Evolutionary conservation across 2,797 vertebrate species (phyloP).

Genomic region (Rhodeus uyekii): DNA sequence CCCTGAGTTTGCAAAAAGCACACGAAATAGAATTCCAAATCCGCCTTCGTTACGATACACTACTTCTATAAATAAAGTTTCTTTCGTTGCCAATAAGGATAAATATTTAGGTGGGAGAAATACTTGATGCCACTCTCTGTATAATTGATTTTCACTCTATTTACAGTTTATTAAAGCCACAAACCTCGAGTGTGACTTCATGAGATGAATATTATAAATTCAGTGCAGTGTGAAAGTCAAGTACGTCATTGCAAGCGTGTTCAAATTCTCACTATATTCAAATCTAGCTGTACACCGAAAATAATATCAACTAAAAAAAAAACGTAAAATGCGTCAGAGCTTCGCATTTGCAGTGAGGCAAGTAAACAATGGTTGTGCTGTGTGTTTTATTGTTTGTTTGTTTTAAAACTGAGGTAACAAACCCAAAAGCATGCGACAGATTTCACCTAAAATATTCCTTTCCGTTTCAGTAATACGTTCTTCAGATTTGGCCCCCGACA

Average conservation of each 20-base stretch:
- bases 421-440: background rate
- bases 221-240: slow-evolving; percentile 26
- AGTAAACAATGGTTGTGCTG: slow-evolving; percentile 3
- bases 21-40: background rate
- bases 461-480: background rate
- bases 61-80: slow-evolving; percentile 2
- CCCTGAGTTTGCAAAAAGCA: slow-evolving; percentile 37
- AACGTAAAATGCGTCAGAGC: background rate
- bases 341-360: background rate
- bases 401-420: background rate
- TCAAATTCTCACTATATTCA: background rate
- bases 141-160: background rate
- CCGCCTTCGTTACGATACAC: background rate
- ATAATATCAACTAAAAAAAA: background rate
- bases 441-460: background rate
- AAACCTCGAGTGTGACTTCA: background rate
- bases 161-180: slow-evolving; percentile 18
- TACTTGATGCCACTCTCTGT: background rate
- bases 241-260: background rate
- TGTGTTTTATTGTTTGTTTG: background rate
- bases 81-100: background rate
- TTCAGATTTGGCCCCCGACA: slow-evolving; percentile 9
- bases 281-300: background rate
- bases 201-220: slow-evolving; percentile 14
- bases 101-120: slow-evolving; percentile 1